phyloP scores from a whole-genome alignment of 2,888 invertebrate genomes.

The Mimumesa dahlbomi region DNA sequence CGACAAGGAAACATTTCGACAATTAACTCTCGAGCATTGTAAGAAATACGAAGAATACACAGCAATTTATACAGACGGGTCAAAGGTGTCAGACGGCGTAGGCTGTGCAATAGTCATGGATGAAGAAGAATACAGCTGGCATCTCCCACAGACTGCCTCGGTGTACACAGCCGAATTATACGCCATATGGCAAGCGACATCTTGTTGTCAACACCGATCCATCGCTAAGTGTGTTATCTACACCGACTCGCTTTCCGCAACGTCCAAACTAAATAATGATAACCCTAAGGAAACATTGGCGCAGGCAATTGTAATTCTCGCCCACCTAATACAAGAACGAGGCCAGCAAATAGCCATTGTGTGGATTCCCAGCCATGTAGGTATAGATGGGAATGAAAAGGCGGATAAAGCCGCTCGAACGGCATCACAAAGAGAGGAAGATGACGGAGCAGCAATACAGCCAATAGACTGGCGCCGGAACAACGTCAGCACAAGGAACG shows the following conservation, averaged over 20 bases:
- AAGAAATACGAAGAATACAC: background rate
- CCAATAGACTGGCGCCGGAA: background rate
- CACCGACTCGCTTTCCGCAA: background rate
- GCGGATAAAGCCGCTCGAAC: background rate
- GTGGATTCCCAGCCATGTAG: slow-evolving; percentile 2
- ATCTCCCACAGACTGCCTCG: background rate
- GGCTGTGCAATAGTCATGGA: slow-evolving; percentile 1
- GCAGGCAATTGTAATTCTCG: no score
- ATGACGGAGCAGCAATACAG: background rate
- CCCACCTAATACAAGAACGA: background rate
- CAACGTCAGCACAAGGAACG: background rate
- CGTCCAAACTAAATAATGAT: no score
- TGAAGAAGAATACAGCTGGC: background rate
- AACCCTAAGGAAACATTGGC: no score
- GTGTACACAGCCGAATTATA: background rate
- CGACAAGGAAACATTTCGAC: background rate
- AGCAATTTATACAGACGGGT: background rate
- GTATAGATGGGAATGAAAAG: slow-evolving; percentile 9
- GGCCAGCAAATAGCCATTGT: background rate
- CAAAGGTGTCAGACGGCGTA: background rate
- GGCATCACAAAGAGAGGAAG: background rate
- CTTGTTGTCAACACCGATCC: no score
- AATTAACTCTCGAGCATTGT: background rate
- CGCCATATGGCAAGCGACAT: background rate
- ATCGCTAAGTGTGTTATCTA: background rate